Evolutionary conservation across 2,797 vertebrate genomes (phyloP).

Genomic region (Pangasius djambal): DNA sequence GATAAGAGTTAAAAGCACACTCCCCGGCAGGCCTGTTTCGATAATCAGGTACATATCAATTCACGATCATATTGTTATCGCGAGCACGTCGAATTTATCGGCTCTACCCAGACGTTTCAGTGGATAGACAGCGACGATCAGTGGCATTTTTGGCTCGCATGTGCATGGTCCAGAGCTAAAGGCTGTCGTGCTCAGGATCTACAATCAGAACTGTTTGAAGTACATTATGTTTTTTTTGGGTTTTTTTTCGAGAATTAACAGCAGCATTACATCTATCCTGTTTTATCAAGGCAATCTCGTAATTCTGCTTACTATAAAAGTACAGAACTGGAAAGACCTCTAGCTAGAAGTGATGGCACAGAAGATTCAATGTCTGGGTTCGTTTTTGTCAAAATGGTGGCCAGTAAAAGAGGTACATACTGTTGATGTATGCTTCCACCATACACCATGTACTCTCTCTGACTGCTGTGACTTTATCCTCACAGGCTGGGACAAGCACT

Average conservation of each 20-base stretch:
- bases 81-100: not conserved
- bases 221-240: too few species aligned
- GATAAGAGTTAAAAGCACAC: conserved; percentile 58
- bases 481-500: conserved; percentile 99
- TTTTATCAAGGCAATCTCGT: not conserved
- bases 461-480: conserved; percentile 59
- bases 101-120: not conserved
- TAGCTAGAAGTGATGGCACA: not conserved
- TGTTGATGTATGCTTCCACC: not conserved
- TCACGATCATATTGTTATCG: not conserved
- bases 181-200: not conserved
- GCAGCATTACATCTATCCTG: not conserved
- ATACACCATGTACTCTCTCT: not conserved
- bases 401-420: not conserved
- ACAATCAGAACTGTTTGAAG: not conserved
- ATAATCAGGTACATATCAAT: not conserved
- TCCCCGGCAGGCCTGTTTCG: not conserved
- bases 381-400: not conserved
- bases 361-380: not conserved
- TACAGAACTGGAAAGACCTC: not conserved
- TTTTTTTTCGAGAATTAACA: not conserved
- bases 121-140: not conserved
- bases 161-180: not conserved
- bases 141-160: not conserved
- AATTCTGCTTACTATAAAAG: not conserved